Conservation (phyloP, 2,113 vertebrate species). For the Tricholaema leucomelas region DNA sequence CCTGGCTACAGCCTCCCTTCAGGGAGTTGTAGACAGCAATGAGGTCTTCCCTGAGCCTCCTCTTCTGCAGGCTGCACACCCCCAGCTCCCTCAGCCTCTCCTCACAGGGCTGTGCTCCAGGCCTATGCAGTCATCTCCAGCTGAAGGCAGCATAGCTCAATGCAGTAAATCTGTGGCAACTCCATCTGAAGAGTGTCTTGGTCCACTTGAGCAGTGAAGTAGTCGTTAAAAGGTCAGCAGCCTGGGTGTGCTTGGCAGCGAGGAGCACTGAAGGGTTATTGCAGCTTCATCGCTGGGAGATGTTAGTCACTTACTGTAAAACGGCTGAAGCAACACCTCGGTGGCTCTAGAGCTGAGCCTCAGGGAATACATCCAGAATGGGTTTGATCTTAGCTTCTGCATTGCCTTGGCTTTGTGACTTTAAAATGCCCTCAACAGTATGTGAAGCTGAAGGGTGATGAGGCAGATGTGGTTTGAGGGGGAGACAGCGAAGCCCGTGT, state of each 20-base stretch:
- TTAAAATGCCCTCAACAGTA: background rate
- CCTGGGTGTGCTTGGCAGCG: background rate
- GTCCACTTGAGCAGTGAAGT: background rate
- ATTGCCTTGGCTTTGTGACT: background rate
- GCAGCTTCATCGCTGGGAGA: background rate
- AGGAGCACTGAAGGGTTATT: background rate
- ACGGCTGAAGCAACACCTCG: background rate
- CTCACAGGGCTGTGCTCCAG: too few species aligned
- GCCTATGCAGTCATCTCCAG: background rate
- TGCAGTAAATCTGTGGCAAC: background rate
- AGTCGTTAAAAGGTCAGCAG: background rate
- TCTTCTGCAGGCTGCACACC: too few species aligned
- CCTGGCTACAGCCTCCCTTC: too few species aligned
- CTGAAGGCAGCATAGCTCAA: background rate
- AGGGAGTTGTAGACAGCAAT: too few species aligned
- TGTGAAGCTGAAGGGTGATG: background rate
- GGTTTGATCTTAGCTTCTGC: background rate
- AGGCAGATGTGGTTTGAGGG: background rate
- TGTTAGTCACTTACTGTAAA: background rate
- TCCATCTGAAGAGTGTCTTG: background rate
- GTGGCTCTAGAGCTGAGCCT: background rate
- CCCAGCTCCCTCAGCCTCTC: too few species aligned
- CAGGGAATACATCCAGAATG: background rate
- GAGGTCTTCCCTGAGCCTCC: too few species aligned
- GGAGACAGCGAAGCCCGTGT: background rate